phyloP scores from a whole-genome alignment of 2,888 invertebrate genomes.

The Nasonia oneida region DNA sequence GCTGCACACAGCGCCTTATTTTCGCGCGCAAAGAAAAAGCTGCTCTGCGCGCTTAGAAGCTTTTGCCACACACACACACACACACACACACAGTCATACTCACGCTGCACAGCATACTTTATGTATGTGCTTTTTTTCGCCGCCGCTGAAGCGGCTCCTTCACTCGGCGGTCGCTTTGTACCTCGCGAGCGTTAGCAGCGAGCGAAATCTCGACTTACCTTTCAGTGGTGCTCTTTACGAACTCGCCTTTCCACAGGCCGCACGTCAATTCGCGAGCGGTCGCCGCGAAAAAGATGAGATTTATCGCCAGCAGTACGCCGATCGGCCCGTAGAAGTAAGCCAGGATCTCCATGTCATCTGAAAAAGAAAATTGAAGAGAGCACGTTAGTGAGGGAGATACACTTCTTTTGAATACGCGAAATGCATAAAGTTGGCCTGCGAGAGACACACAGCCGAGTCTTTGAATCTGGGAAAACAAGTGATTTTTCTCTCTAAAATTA shows the following conservation, averaged over 20 bases:
- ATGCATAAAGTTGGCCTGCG: not conserved
- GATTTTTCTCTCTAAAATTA: slow-evolving; percentile 5
- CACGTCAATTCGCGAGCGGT: slow-evolving; percentile 92
- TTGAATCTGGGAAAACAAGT: not conserved
- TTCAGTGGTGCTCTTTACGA: slow-evolving; percentile 91
- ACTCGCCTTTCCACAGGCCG: slow-evolving; percentile 92
- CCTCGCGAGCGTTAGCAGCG: slow-evolving; percentile 9
- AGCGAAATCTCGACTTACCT: slow-evolving; percentile 79
- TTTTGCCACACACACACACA: not conserved
- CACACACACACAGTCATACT: not conserved
- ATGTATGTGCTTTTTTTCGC: not conserved
- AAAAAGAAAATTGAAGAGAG: slow-evolving; percentile 53
- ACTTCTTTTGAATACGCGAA: slow-evolving; percentile 15
- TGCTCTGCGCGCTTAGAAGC: not conserved
- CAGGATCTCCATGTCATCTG: slow-evolving; percentile 88
- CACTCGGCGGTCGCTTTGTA: not conserved
- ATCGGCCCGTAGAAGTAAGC: slow-evolving; percentile 93
- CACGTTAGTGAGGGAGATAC: not conserved
- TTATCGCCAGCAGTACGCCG: slow-evolving; percentile 88
- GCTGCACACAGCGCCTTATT: not conserved
- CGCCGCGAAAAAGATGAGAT: slow-evolving; percentile 88
- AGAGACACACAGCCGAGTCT: not conserved
- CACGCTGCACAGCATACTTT: not conserved
- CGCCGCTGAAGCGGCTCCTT: not conserved
- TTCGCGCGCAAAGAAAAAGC: not conserved